phyloP scores from a whole-genome alignment of 2,888 invertebrate genomes.

The Rhodophaea formosa region DNA sequence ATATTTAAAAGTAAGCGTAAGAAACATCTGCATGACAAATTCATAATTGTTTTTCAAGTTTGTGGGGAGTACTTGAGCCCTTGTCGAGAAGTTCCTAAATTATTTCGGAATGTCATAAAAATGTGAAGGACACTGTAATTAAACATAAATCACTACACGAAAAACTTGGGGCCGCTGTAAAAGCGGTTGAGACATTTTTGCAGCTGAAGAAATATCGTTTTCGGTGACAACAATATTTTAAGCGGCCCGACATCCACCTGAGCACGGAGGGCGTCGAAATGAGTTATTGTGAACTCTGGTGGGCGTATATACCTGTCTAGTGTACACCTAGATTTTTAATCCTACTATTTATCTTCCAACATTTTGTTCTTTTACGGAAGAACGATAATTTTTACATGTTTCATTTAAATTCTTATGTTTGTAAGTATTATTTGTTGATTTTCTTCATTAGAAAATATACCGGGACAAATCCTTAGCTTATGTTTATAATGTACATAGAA shows the following conservation, averaged over 20 bases:
- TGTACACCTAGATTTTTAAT: slow-evolving; percentile 9
- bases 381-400: no score
- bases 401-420: no score
- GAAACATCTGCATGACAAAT: slow-evolving; percentile 37
- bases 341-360: slow-evolving; percentile 6
- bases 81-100: slow-evolving; percentile 51
- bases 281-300: slow-evolving; percentile 48
- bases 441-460: no score
- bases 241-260: slow-evolving; percentile 62
- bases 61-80: slow-evolving; percentile 29
- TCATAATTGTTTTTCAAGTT: slow-evolving; percentile 52
- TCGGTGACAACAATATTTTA: slow-evolving; percentile 69
- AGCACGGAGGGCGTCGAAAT: slow-evolving; percentile 58
- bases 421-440: no score
- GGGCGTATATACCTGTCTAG: slow-evolving; percentile 9
- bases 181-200: slow-evolving; percentile 62
- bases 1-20: background rate
- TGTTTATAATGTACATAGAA: no score
- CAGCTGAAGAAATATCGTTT: slow-evolving; percentile 68
- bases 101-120: slow-evolving; percentile 55
- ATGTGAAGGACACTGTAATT: slow-evolving; percentile 65
- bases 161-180: slow-evolving; percentile 54
- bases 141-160: slow-evolving; percentile 70
- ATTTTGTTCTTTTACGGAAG: no score
- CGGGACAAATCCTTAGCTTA: no score